Base-by-base conservation (phyloP, 2,888 invertebrate genomes). In the Frankliniella fusca region DNA sequence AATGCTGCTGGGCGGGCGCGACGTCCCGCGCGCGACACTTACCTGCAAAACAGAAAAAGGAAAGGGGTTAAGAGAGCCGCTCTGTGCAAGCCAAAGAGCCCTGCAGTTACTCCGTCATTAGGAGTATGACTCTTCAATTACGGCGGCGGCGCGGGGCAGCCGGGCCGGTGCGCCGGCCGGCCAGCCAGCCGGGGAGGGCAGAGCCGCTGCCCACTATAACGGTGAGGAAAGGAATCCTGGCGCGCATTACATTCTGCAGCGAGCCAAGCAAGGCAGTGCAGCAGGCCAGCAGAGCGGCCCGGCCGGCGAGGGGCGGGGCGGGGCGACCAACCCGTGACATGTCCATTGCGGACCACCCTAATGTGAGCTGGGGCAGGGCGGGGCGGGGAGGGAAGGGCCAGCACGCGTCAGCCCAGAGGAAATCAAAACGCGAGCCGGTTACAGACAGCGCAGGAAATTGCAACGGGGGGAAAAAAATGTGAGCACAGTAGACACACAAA, bases 101-200 rank as follows among this genome's bases (percentile, higher is more conserved):
- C 70, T 76, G 70, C 70, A 76, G 70, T 27, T 76, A 76, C 70
- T 27, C 70, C 70, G 70, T 76, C 70, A 76, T 76, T 76, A 76
- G 23, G 70, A 76, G 70, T 76, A 76, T 76, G 70, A 76, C 70
- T 76, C 70, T 76, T 76, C 70, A 76, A 76, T 76, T 76, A 76
- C 70, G 12, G 70, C 70, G 15, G 61, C 54, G 61, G 61, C 61
- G 61, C 18, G 61, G 61, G 18, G 61, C 5, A 5, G 38, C 61
- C 18, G 15, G 18, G 61, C 61, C 10, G 61, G n/a, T 15, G 18
- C 12, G 15, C 61, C 61, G 11, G 15, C 15, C 38, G 38, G 61
- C 61, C 61, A 18, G 38, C 38, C 38, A 38, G 38, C 38, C 38
- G 38, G 38, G 38, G 3, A 54, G 20, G 10, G 70, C 70, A 23